A percentile compares a stretch with the other conserved stretches of the same genome.
phyloP scores from a whole-genome alignment of 92 coral and sea anemone species.

The Bergia puertoricense region DNA sequence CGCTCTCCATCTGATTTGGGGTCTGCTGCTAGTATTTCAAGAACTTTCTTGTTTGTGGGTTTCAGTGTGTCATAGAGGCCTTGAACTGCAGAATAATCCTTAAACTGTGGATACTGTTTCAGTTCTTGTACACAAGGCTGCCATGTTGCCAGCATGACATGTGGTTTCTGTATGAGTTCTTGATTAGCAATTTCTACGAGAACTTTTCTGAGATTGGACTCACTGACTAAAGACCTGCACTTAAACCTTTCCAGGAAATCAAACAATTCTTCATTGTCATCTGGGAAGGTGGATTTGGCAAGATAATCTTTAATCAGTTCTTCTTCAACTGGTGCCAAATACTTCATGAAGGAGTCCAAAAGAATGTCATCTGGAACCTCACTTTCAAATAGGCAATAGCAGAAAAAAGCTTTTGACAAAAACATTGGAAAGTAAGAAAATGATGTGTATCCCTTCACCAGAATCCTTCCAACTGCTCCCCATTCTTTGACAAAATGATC shows the following conservation, averaged over 20 bases:
- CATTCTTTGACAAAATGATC: slow-evolving; percentile 57
- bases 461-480: slow-evolving; percentile 66
- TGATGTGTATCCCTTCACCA: slow-evolving; percentile 60
- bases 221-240: slow-evolving; percentile 55
- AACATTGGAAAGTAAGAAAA: slow-evolving; percentile 59
- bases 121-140: slow-evolving; percentile 22
- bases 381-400: slow-evolving; percentile 60
- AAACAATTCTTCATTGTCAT: slow-evolving; percentile 54
- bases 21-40: slow-evolving; percentile 6
- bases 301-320: slow-evolving; percentile 39
- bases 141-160: slow-evolving; percentile 44
- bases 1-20: slow-evolving; percentile 40
- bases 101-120: slow-evolving; percentile 35
- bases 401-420: slow-evolving; percentile 65
- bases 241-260: slow-evolving; percentile 66
- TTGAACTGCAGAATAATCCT: slow-evolving; percentile 15
- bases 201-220: slow-evolving; percentile 49
- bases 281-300: slow-evolving; percentile 39
- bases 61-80: slow-evolving; percentile 33
- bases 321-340: slow-evolving; percentile 59
- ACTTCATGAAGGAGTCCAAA: slow-evolving; percentile 61
- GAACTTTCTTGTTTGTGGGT: slow-evolving; percentile 47
- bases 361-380: slow-evolving; percentile 51
- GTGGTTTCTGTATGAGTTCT: slow-evolving; percentile 53
- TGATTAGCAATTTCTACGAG: slow-evolving; percentile 45